Evolutionary conservation across 2,113 vertebrate species (phyloP).

Genomic region (Porphyrio hochstetteri): DNA sequence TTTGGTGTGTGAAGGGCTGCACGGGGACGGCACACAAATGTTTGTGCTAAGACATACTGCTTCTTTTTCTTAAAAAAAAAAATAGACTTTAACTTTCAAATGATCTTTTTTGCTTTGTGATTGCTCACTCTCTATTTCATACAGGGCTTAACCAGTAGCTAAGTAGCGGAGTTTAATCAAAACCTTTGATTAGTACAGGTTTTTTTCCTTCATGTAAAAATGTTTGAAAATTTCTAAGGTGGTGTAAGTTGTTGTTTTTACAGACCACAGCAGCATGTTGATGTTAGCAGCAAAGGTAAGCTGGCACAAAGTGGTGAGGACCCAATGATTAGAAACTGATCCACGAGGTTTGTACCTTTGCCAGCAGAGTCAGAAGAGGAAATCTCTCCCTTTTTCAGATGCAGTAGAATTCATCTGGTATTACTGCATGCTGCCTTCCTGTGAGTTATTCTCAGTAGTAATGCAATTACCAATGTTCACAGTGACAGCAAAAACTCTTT

Average conservation of each 20-base stretch:
- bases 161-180: background rate
- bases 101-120: background rate
- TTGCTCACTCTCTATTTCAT: background rate
- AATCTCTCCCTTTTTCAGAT: background rate
- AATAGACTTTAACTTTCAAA: background rate
- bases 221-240: background rate
- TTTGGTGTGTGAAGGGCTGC: slow-evolving; percentile 37
- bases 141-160: background rate
- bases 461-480: background rate
- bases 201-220: background rate
- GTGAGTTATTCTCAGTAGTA: background rate
- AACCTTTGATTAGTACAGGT: background rate
- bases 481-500: background rate
- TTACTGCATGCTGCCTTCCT: background rate
- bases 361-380: background rate
- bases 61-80: too few relatives aligned
- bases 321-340: background rate
- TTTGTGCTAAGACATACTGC: background rate
- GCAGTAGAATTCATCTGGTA: background rate
- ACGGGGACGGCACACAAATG: background rate
- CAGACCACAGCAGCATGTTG: background rate
- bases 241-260: background rate
- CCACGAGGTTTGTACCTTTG: background rate
- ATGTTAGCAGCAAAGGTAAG: background rate
- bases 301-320: background rate